Evolutionary conservation across 2,797 vertebrate genomes (phyloP), one percentile per base, ranked within the genome.

Genomic region (Numenius phaeopus): DNA sequence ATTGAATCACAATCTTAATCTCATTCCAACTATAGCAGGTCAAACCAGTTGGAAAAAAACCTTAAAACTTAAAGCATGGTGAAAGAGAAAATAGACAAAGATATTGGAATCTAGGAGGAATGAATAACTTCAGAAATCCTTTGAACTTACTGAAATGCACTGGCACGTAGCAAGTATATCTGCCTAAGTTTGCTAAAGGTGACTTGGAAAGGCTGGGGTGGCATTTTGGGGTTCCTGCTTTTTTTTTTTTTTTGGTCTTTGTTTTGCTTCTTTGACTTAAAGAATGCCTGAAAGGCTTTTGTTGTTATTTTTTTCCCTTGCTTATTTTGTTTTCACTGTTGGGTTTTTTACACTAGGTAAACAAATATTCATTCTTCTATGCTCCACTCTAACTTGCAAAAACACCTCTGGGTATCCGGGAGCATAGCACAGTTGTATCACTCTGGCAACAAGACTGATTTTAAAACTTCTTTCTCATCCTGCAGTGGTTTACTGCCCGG

Each of bases 171-270:
- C 13, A 85, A 62, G 44, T 78, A 91, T 59, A 64, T 62, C 30
- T 83, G 15, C 52, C 55, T 62, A 24, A 66, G 12, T 89, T 90
- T 90, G 50, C 32, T 66, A 73, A 90, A 73, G 75, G 39, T 94
- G 73, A 62, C 69, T 47, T 89, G 81, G n/a, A 94, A 90, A 77
- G 42, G 18, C 12, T 30, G 40, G 10, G 39, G 62, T 22, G 20
- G 29, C 52, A 54, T 30, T 44, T 29, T 42, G 27, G 61, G 39
- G 27, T 50, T 75, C 14, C 23, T 70, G 10, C 10, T 6, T 18
- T 20, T 42, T 59, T 37, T 3, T 9, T 4, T 5, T 11, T n/a
- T 55, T 22, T 2, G 0, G 11, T 22, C 5, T 78, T 50, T 42
- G 11, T 59, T 94, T 94, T 87, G 10, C 34, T 59, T 39, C 16